These are phyloP conservation scores for Ostrea edulis DNA, from an alignment of 1,140 invertebrate genomes.

Conservation along the genomic window DNA sequence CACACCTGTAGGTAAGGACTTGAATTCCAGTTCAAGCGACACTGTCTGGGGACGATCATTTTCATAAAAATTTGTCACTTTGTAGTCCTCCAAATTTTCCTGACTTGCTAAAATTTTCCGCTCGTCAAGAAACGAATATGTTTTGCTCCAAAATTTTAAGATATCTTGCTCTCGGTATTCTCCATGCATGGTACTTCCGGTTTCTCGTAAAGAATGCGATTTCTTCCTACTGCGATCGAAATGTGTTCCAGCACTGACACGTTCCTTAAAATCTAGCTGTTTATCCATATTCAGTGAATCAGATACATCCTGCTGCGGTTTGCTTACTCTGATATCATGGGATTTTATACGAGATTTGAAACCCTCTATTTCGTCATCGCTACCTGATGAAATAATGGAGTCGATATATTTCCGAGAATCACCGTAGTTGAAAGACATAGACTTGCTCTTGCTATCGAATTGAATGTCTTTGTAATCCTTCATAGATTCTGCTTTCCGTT, in stretches of 20 bases:
- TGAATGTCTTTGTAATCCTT: neutral
- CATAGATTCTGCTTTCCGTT: neutral
- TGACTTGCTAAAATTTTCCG: conserved; percentile 12
- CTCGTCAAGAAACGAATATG: conserved; percentile 20
- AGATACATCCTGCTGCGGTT: neutral
- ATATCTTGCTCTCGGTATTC: conserved; percentile 8
- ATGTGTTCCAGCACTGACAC: neutral
- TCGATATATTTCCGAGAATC: neutral
- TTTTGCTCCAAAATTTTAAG: conserved; percentile 35
- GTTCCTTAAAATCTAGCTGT: neutral
- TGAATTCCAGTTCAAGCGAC: conserved; percentile 35
- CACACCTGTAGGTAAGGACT: neutral
- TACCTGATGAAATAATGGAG: neutral
- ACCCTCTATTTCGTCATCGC: neutral
- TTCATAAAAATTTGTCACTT: neutral
- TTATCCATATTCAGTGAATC: neutral
- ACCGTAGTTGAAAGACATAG: neutral
- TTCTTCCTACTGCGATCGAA: neutral
- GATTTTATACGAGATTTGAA: neutral
- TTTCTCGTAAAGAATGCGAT: neutral
- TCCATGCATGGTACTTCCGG: neutral
- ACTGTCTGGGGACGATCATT: conserved; percentile 32
- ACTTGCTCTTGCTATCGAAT: neutral
- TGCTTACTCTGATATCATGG: neutral
- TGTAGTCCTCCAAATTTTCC: neutral